A percentile compares a stretch with the other conserved stretches of the same genome.
Evolutionary conservation across 2,797 vertebrate genomes (phyloP).

Genomic region (Chelonia mydas): DNA sequence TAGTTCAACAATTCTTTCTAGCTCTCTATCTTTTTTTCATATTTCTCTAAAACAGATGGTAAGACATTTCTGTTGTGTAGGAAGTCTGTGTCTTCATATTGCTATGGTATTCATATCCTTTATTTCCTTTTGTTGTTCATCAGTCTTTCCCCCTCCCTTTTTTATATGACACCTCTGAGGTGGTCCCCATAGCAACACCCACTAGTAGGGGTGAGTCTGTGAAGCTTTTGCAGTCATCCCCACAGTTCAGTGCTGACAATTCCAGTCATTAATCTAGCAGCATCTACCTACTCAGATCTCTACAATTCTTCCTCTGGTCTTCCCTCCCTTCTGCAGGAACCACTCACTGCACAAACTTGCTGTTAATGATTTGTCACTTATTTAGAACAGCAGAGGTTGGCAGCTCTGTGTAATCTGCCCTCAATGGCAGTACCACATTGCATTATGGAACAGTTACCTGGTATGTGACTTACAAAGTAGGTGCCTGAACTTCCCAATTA

Average conservation of each 20-base stretch:
- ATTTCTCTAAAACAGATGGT: constrained; percentile 42
- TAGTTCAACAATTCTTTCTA: constrained; percentile 49
- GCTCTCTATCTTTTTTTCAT: neutral
- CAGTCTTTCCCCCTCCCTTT: constrained; percentile 62
- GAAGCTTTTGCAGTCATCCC: constrained; percentile 49
- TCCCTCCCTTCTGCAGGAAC: constrained; percentile 69
- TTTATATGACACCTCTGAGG: constrained; percentile 77
- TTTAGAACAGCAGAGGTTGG: constrained; percentile 74
- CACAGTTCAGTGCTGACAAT: constrained; percentile 66
- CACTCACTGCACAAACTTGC: constrained; percentile 60
- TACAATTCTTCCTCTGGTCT: constrained; percentile 62
- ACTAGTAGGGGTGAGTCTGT: constrained; percentile 46
- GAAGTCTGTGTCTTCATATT: constrained; percentile 67
- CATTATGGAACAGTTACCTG: constrained; percentile 65
- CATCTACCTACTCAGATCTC: constrained; percentile 72
- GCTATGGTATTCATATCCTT: constrained; percentile 53
- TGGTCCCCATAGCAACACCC: constrained; percentile 84
- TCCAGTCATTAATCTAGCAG: constrained; percentile 76
- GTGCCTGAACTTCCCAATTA: constrained; percentile 69
- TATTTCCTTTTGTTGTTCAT: constrained; percentile 71
- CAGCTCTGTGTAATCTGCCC: constrained; percentile 74
- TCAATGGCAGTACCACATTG: constrained; percentile 64
- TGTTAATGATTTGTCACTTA: constrained; percentile 80
- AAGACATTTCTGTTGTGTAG: constrained; percentile 28
- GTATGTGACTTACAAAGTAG: constrained; percentile 51